Evolutionary conservation across 2,797 vertebrate species (phyloP).

Genomic region (Ataeniobius toweri): DNA sequence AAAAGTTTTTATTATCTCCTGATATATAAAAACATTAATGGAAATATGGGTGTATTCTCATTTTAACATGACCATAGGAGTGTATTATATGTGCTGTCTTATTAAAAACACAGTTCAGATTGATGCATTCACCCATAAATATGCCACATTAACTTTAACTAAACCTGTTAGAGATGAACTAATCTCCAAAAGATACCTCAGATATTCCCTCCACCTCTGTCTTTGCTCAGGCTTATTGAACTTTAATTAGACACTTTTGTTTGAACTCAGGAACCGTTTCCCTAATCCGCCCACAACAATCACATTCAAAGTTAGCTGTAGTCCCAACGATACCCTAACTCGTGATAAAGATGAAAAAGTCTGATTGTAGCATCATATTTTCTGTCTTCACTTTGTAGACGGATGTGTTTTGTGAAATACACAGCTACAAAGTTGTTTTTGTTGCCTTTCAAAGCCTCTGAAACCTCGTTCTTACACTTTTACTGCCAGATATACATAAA

Average conservation of each 20-base stretch:
- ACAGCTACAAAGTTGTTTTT: conserved; percentile 33
- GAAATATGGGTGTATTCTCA: background rate
- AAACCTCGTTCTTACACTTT: conserved; percentile 30
- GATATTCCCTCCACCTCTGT: conserved; percentile 29
- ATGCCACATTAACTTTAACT: background rate
- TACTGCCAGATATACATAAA: conserved; percentile 27
- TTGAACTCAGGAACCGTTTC: conserved; percentile 36
- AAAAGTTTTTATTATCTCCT: background rate
- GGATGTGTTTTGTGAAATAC: conserved; percentile 30
- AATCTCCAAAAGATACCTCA: conserved; percentile 45
- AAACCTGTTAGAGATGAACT: conserved; percentile 36
- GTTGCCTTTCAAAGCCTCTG: conserved; percentile 44
- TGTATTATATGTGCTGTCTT: background rate
- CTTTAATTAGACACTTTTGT: conserved; percentile 63
- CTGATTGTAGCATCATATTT: conserved; percentile 46
- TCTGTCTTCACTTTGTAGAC: conserved; percentile 9
- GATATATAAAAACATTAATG: background rate
- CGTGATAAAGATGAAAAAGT: conserved; percentile 24
- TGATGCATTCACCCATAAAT: background rate
- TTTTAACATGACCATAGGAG: background rate
- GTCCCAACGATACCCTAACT: conserved; percentile 6
- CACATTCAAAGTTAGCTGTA: conserved; percentile 50
- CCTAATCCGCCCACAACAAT: conserved; percentile 22
- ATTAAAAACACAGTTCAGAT: background rate
- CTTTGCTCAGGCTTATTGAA: conserved; percentile 38